Conservation (phyloP, 1,140 invertebrate species). For the Drosophila sulfurigaster region DNA sequence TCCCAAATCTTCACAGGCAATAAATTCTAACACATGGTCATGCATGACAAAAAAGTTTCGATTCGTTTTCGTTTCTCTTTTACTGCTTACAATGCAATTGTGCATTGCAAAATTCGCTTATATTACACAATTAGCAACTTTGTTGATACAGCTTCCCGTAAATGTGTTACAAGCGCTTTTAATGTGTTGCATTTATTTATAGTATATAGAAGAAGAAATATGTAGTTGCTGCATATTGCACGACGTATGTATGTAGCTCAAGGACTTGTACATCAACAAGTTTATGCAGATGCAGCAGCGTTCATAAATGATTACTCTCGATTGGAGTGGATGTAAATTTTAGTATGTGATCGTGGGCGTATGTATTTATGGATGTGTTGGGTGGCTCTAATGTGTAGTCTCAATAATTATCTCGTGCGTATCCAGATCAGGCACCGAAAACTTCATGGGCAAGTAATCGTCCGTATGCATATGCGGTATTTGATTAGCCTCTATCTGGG, state of each 20-base stretch:
- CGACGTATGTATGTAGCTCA: slow-evolving; percentile 1
- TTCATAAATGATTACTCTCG: slow-evolving; percentile 49
- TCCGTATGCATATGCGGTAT: slow-evolving; percentile 74
- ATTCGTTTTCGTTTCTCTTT: slow-evolving; percentile 8
- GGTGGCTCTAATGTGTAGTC: slow-evolving; percentile 70
- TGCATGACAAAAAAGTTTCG: slow-evolving; percentile 26
- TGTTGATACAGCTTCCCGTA: slow-evolving; percentile 22
- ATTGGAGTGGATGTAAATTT: slow-evolving; percentile 55
- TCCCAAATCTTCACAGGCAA: slow-evolving; percentile 38
- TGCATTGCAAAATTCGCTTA: slow-evolving; percentile 19
- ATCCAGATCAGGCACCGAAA: slow-evolving; percentile 78
- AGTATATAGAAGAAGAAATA: slow-evolving; percentile 68
- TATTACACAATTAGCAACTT: slow-evolving; percentile 38
- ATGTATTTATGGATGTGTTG: slow-evolving; percentile 17
- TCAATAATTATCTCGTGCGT: slow-evolving; percentile 83
- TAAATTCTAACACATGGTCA: slow-evolving; percentile 34
- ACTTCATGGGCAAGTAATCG: slow-evolving; percentile 82
- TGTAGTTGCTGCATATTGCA: slow-evolving; percentile 64
- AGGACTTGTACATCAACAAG: slow-evolving; percentile 6
- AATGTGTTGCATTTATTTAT: slow-evolving; percentile 74
- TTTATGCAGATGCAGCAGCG: slow-evolving; percentile 27
- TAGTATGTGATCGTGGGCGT: slow-evolving; percentile 58
- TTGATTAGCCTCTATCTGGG: slow-evolving; percentile 75
- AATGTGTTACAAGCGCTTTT: slow-evolving; percentile 23
- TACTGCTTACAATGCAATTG: slow-evolving; percentile 29